These are phyloP conservation scores for Tachina fera DNA, from an alignment of 2,888 invertebrate species.

Conservation along the genomic window DNA sequence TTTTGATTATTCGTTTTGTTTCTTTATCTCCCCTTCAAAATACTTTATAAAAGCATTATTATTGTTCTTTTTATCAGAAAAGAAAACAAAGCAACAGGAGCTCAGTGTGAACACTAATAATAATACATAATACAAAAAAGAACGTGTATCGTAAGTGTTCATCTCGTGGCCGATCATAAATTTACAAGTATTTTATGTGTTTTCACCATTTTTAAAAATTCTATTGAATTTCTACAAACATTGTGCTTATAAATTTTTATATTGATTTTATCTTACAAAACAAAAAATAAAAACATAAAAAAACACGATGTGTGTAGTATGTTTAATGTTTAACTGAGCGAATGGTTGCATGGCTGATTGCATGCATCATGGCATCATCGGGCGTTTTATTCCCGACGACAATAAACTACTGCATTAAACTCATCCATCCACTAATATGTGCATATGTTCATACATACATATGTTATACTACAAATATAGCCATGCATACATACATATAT, in stretches of 20 bases:
- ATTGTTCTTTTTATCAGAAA: not conserved
- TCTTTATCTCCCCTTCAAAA: not conserved
- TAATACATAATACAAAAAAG: conserved; percentile 10
- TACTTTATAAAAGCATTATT: not conserved
- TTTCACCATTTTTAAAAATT: conserved; percentile 46
- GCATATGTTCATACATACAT: not conserved
- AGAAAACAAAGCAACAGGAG: conserved; percentile 23
- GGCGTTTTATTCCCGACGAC: conserved; percentile 22
- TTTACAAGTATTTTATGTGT: conserved; percentile 36
- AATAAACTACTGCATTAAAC: conserved; percentile 23
- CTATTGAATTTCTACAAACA: conserved; percentile 46
- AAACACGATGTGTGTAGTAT: not conserved
- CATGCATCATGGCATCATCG: conserved; percentile 19
- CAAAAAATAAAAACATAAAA: conserved; percentile 3
- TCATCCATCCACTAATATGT: not conserved
- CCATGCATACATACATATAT: not conserved
- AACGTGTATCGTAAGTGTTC: conserved; percentile 41
- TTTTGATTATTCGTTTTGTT: conserved; percentile 4
- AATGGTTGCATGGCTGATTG: conserved; percentile 26
- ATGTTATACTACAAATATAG: too few relatives aligned
- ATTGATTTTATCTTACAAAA: conserved; percentile 41
- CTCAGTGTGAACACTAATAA: conserved; percentile 48
- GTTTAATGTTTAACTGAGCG: not conserved
- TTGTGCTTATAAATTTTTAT: conserved; percentile 31
- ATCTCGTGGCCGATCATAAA: conserved; percentile 44